A percentile compares a stretch with the other conserved stretches of the same genome.
phyloP scores from a whole-genome alignment of 30 jellyfish, hydroid and myxozoan genomes.

The Calvadosia cruxmelitensis region DNA sequence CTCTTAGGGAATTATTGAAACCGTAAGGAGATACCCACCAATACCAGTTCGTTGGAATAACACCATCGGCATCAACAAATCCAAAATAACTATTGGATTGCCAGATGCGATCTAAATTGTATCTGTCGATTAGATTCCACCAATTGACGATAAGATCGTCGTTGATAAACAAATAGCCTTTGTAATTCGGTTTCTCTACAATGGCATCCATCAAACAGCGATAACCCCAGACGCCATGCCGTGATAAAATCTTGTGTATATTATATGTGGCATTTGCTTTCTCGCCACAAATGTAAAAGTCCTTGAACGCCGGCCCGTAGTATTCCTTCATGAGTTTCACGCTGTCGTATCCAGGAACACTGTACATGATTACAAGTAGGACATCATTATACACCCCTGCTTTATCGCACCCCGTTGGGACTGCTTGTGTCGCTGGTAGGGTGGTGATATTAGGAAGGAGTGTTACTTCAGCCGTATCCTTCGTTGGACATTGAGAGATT shows the following conservation, averaged over 20 bases:
- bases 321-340: conserved; percentile 35
- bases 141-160: conserved; percentile 81
- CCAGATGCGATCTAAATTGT: conserved; percentile 46
- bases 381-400: too few species aligned
- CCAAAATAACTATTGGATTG: conserved; percentile 72
- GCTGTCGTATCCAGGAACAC: conserved; percentile 84
- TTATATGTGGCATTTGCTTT: conserved; percentile 10
- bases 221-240: conserved; percentile 76
- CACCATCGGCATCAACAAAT: conserved; percentile 13
- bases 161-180: conserved; percentile 73
- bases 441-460: too few species aligned
- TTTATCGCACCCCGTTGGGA: too few species aligned
- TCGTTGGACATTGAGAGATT: too few species aligned
- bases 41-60: conserved; percentile 65
- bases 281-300: conserved; percentile 64
- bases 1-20: conserved; percentile 41
- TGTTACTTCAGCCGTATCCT: too few species aligned
- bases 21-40: conserved; percentile 99
- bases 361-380: conserved; percentile 59
- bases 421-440: too few species aligned
- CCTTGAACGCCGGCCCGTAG: conserved; percentile 71
- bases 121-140: conserved; percentile 59
- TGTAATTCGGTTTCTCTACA: conserved; percentile 20
- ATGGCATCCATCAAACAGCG: conserved; percentile 65
- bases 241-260: conserved; percentile 29